Base-by-base conservation (phyloP, 2,113 vertebrate species). In the Melanotaenia duboulayi region DNA sequence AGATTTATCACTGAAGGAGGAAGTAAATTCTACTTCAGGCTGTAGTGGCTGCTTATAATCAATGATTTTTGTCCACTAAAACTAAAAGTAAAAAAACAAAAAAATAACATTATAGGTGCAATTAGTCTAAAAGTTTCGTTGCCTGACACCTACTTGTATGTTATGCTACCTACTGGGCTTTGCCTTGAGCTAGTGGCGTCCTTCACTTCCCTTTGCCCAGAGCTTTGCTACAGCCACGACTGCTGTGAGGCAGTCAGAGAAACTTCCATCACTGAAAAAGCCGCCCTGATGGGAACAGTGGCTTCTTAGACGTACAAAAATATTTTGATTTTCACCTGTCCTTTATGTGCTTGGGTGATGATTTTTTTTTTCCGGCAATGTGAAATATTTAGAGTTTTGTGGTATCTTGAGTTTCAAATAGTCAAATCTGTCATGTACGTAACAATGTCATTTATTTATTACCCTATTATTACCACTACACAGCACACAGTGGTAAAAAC, bases 151-250 rank as follows among this genome's bases (percentile, higher is more conserved):
- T 40, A 19, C 61, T 72, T 69, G 64, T 70, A 12, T 44, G 58
- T 52, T 6, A 40, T 14, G 17, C 66, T 74, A 84, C 84, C 87
- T 84, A 74, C 85, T 83, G 89, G 85, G 89, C 83, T 84, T 89
- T 80, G 90, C 90, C 88, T 88, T 86, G 65, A 91, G 90, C 88
- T 39, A 89, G 48, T 20, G 0, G 54, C 73, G 84, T 76, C 90
- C 90, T 91, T 91, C 90, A 90, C 84, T 84, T 91, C 90, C 82
- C 88, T 90, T 91, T 91, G 90, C 89, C 90, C 78, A 83, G 57
- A 91, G 90, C 88, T 81, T 62, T 39, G 19, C 76, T 46, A 63
- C 37, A 40, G 59, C 76, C 72, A 55, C 55, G 2, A 58, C 75
- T 64, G 78, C 79, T 76, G 85, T 25, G 67, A 74, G 71, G 79